These are phyloP conservation scores for Agriotes lineatus DNA, from an alignment of 2,888 invertebrate species.

Conservation along the genomic window DNA sequence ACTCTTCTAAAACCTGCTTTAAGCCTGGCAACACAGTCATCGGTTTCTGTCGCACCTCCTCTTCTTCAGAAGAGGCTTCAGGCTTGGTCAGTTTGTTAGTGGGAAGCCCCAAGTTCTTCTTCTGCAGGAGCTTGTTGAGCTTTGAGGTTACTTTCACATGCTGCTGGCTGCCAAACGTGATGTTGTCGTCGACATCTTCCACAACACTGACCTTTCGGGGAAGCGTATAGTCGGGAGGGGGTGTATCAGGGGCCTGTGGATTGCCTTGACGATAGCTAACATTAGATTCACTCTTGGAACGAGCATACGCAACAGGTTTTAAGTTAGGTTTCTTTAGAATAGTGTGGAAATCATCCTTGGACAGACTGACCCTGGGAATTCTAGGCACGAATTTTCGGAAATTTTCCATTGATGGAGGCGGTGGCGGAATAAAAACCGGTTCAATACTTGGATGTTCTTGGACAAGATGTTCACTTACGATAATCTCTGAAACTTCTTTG, in stretches of 20 bases:
- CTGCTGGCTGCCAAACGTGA: conserved; percentile 46
- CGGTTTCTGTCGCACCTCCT: neutral
- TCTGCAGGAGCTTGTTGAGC: conserved; percentile 41
- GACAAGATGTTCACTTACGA: no score
- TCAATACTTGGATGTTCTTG: no score
- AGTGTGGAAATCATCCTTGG: neutral
- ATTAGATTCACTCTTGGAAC: conserved; percentile 15
- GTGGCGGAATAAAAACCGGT: conserved; percentile 18
- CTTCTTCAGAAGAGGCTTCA: conserved; percentile 23
- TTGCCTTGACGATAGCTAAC: neutral
- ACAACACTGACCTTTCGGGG: conserved; percentile 4
- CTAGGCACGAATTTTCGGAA: conserved; percentile 40
- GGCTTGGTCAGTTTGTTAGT: conserved; percentile 44
- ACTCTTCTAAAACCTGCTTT: conserved; percentile 4
- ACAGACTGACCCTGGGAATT: conserved; percentile 13
- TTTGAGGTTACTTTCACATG: conserved; percentile 42
- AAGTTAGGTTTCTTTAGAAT: neutral
- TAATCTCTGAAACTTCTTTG: no score
- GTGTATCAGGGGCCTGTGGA: neutral
- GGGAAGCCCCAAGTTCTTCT: no score
- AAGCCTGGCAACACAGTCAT: conserved; percentile 18
- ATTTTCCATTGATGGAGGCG: conserved; percentile 48
- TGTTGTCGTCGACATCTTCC: conserved; percentile 39
- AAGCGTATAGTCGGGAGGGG: conserved; percentile 14
- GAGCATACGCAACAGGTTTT: neutral